Evolutionary conservation across 2,888 invertebrate genomes (phyloP), one percentile per base, ranked within the genome.

Genomic region (Idaea straminata): DNA sequence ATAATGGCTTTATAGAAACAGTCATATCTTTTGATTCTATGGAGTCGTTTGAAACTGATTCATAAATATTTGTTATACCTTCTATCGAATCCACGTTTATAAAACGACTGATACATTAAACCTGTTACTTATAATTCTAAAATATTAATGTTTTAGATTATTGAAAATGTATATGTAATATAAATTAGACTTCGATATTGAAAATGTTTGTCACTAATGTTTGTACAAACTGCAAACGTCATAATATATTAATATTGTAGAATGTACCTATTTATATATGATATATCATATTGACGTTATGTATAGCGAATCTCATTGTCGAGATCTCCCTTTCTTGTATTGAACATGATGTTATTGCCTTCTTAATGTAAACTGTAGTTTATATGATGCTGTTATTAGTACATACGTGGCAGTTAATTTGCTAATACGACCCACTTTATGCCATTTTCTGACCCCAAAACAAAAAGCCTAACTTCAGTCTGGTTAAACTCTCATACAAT

Each of bases 271-370:
- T 78, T 73, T 68, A 73, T 76, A 72, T 68, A 58, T 72, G 69
- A 69, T 72, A 72, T 68, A 70, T 61, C 61, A 65, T 71, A 72
- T 73, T 74, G 74, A 74, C 71, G 74, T 76, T 78, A 74, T 73
- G 72, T 80, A 75, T 77, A 79, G 75, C 67, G 70, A 77, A 76
- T 80, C 79, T 79, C 79, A 70, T 74, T 77, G 72, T 77, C 72
- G 77, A 77, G 76, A 77, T 74, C 69, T 76, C 69, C 77, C 73
- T 72, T 72, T 74, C 72, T 77, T 74, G 71, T 72, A 69, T 69
- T 74, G 69, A 68, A 71, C 75, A 69, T 66, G 13, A 47, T 47
- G 47, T 70, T 76, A 74, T 74, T 76, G 76, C 74, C 76, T 79
- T 78, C 74, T 74, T 65, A 74, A 68, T 72, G 62, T 69, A 74